Evolutionary conservation across 2,888 invertebrate genomes (phyloP), one percentile per base, ranked within the genome.

Genomic region (Amitus sp.): DNA sequence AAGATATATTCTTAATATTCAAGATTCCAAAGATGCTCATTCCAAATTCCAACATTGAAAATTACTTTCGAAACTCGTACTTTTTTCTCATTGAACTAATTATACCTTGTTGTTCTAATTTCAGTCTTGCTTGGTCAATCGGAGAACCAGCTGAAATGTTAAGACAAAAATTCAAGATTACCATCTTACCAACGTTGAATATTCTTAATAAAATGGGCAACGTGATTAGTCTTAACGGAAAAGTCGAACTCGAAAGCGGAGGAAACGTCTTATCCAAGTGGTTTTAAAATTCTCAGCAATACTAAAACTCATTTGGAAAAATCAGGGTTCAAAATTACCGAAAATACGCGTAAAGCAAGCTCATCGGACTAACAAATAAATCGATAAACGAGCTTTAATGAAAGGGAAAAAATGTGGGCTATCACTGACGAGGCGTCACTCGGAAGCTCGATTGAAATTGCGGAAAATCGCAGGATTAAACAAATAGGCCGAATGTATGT

Each of bases 101-200:
- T 9, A 28, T 28, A 28, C 28, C 28, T 23, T 23, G 3, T 23
- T 23, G 7, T 23, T 23, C 23, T 7, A 23, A 23, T 23, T 23
- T 23, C 23, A 73, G 73, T 72, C 70, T 55, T 40, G 66, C 70
- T 4, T 12, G 70, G 34, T 65, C 68, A 4, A 56, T 60, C 19
- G 71, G 70, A 12, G 50, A 60, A 10, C 23, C 67, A 18, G 27
- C 67, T 1, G 51, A 43, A 39, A 19, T 50, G 10, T 13, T 73
- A 7, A 45, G 73, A 17, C 68, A 51, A 23, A 69, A 67, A 33
- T 66, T 67, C 47, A 67, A 69, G 34, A 43, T 73, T 0, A 56
- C 47, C 12, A 52, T 62, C 6, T 72, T 73, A 40, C 73, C 73
- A 0, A 37, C 48, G 2, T 28, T 73, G 4, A 52, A 70, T 17